phyloP scores from a whole-genome alignment of 2,888 invertebrate genomes.

The Cheiracanthium punctorium region DNA sequence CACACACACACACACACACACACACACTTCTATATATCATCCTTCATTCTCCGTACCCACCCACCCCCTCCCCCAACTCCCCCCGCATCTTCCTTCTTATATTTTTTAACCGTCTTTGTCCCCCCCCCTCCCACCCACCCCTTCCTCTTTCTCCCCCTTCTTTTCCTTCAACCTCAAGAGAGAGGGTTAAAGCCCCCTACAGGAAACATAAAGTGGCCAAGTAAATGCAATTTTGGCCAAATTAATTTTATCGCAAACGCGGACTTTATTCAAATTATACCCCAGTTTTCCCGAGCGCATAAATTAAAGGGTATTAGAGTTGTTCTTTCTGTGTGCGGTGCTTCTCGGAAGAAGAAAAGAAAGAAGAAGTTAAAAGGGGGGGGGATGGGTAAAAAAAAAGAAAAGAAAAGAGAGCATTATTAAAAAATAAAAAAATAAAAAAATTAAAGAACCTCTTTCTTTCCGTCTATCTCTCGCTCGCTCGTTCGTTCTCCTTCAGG shows the following conservation, averaged over 20 bases:
- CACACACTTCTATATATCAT: not conserved
- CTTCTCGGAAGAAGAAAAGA: conserved; percentile 22
- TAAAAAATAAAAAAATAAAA: conserved; percentile 8
- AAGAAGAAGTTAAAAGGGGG: conserved; percentile 30
- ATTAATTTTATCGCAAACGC: conserved; percentile 69
- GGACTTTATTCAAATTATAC: conserved; percentile 66
- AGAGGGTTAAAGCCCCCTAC: conserved; percentile 64
- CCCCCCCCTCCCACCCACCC: conserved; percentile 5
- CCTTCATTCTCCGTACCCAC: conserved; percentile 14
- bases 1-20: too few relatives aligned
- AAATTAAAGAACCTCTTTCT: conserved; percentile 51
- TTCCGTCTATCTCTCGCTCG: too few relatives aligned
- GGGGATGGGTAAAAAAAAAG: conserved; percentile 15
- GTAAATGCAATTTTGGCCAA: conserved; percentile 70
- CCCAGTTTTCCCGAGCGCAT: conserved; percentile 63
- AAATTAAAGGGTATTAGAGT: conserved; percentile 69
- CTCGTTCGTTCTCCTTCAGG: conserved; percentile 25
- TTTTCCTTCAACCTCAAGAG: conserved; percentile 42
- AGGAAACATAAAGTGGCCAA: conserved; percentile 68
- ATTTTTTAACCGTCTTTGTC: too few relatives aligned
- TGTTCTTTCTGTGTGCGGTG: too few relatives aligned
- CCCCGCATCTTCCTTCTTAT: not conserved
- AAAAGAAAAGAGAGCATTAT: conserved; percentile 27
- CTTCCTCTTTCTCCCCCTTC: not conserved
- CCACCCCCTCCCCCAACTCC: not conserved